Evolutionary conservation across 2,113 vertebrate genomes (phyloP).

Genomic region (Vombatus ursinus): DNA sequence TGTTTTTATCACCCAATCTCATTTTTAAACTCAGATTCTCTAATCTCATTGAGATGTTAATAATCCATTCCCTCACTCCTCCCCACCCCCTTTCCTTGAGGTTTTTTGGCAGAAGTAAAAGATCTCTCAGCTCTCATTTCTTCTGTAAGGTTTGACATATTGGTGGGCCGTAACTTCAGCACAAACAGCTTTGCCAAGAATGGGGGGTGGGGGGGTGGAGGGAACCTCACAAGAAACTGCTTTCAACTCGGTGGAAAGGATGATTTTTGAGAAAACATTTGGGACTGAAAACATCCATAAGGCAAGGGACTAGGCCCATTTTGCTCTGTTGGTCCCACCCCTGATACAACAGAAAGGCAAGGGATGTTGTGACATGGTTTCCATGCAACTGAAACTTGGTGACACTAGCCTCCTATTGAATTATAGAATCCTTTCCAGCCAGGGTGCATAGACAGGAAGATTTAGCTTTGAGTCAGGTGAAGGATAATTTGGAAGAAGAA

Average conservation of each 20-base stretch:
- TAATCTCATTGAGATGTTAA: constrained; percentile 79
- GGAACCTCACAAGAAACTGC: not conserved
- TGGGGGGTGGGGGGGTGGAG: not conserved
- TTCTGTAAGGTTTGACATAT: constrained; percentile 50
- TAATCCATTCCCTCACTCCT: constrained; percentile 41
- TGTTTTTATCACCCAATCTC: constrained; percentile 80
- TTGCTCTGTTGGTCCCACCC: not conserved
- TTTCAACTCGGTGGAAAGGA: not conserved
- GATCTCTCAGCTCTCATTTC: constrained; percentile 44
- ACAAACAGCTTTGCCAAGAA: constrained; percentile 23
- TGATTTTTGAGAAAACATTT: not conserved
- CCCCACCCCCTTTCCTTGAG: not conserved
- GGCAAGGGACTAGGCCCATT: not conserved
- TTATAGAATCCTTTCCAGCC: not conserved
- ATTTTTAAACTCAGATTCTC: constrained; percentile 79
- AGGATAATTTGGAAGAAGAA: not conserved
- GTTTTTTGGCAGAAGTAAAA: constrained; percentile 63
- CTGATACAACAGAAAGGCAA: not conserved
- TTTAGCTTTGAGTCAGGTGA: not conserved
- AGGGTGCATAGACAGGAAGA: not conserved
- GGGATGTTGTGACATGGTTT: not conserved
- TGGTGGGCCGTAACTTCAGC: constrained; percentile 33
- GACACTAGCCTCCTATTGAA: not conserved
- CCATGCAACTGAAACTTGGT: not conserved
- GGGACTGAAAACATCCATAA: not conserved